Percentiles rank a stretch among this genome's conserved stretches.
phyloP scores from a whole-genome alignment of 2,888 invertebrate species.

The Apodemia zela region DNA sequence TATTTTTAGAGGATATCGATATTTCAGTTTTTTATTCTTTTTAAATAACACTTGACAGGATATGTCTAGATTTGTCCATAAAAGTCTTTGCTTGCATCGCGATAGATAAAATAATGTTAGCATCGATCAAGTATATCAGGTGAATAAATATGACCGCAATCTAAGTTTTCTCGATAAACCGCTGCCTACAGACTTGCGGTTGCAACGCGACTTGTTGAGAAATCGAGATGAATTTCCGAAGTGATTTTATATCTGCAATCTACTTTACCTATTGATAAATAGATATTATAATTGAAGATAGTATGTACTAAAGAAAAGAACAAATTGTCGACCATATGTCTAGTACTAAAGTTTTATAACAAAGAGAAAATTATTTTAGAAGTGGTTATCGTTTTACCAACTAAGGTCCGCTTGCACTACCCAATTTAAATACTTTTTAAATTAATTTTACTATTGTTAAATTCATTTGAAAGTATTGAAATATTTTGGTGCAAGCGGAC shows the following conservation, averaged over 20 bases:
- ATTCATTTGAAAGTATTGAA: too few relatives aligned
- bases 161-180: conserved; percentile 11
- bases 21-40: neutral
- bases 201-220: conserved; percentile 8
- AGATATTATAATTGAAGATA: too few relatives aligned
- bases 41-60: neutral
- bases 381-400: neutral
- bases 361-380: neutral
- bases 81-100: conserved; percentile 12
- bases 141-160: conserved; percentile 18
- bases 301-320: too few relatives aligned
- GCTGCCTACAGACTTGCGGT: conserved; percentile 14
- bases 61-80: conserved; percentile 20
- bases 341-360: neutral
- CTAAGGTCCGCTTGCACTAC: too few relatives aligned
- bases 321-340: too few relatives aligned
- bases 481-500: neutral
- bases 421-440: too few relatives aligned
- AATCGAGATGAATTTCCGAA: conserved; percentile 15
- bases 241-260: conserved; percentile 11
- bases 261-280: neutral
- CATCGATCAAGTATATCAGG: conserved; percentile 18
- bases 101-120: conserved; percentile 23
- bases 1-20: neutral
- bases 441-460: too few relatives aligned